These are phyloP conservation scores for Stomatorhinus walkeri DNA, from an alignment of 2,797 vertebrate genomes.

Conservation along the genomic window DNA sequence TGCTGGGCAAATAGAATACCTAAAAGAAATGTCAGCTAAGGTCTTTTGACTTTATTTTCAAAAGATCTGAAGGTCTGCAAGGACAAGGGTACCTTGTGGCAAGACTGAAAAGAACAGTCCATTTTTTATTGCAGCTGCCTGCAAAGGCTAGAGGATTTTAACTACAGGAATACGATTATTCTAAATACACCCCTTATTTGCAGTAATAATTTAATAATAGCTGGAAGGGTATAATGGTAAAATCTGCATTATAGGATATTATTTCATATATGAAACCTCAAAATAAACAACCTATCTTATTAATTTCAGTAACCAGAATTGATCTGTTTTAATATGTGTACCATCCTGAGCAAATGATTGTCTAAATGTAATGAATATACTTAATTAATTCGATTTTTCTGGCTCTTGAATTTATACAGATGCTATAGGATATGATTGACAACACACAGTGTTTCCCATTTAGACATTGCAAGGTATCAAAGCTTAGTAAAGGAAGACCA, in stretches of 20 bases:
- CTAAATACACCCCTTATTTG: neutral
- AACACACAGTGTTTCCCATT: neutral
- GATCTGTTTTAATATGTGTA: neutral
- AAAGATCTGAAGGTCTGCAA: neutral
- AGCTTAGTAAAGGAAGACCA: neutral
- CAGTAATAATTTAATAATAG: neutral
- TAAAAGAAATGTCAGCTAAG: neutral
- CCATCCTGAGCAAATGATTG: neutral
- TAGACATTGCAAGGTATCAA: neutral
- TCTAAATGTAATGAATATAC: neutral
- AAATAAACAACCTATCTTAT: neutral
- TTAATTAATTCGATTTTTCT: neutral
- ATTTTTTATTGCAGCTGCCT: neutral
- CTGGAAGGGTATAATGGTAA: neutral
- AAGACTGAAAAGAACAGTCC: neutral
- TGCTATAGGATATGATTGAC: neutral
- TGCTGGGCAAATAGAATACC: neutral
- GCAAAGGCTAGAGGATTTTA: neutral
- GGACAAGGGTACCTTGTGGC: neutral
- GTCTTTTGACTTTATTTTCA: neutral
- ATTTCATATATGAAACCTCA: neutral
- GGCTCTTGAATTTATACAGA: neutral
- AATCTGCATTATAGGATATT: neutral
- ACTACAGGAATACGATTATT: neutral
- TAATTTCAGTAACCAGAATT: neutral